phyloP scores from a whole-genome alignment of 2,888 invertebrate genomes.

The Crepidodera aurea region DNA sequence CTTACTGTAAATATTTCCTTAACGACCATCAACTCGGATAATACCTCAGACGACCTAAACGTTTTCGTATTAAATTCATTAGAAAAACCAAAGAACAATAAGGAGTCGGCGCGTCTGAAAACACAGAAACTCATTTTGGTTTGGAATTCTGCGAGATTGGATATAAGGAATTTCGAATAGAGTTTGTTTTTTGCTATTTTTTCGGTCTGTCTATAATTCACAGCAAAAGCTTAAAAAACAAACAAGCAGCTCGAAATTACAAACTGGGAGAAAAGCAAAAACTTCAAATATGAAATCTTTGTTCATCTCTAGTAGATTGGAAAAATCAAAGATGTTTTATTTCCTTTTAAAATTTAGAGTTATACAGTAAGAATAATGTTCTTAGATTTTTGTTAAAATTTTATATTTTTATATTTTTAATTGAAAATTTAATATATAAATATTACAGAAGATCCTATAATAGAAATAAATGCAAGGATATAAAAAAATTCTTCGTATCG shows the following conservation, averaged over 20 bases:
- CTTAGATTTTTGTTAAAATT: too few species aligned
- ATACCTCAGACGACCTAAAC: neutral
- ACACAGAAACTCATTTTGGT: constrained; percentile 10
- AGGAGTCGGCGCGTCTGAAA: constrained; percentile 1
- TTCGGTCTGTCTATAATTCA: constrained; percentile 3
- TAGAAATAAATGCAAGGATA: too few species aligned
- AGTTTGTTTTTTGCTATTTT: neutral
- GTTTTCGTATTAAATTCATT: constrained; percentile 27
- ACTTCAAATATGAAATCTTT: neutral
- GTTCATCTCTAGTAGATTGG: neutral
- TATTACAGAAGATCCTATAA: too few species aligned
- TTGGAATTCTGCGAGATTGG: constrained; percentile 9
- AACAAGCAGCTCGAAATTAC: neutral
- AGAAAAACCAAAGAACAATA: constrained; percentile 1
- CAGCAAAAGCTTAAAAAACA: neutral
- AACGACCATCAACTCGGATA: too few species aligned
- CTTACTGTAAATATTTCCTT: too few species aligned
- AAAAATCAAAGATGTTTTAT: neutral
- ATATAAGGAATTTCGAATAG: constrained; percentile 10
- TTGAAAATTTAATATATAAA: too few species aligned
- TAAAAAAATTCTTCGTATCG: too few species aligned
- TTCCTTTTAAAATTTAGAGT: neutral
- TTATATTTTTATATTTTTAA: too few species aligned
- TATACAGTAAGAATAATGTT: too few species aligned
- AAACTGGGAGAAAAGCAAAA: neutral